Evolutionary conservation across 2,797 vertebrate species (phyloP).

Genomic region (Molossus molossus): DNA sequence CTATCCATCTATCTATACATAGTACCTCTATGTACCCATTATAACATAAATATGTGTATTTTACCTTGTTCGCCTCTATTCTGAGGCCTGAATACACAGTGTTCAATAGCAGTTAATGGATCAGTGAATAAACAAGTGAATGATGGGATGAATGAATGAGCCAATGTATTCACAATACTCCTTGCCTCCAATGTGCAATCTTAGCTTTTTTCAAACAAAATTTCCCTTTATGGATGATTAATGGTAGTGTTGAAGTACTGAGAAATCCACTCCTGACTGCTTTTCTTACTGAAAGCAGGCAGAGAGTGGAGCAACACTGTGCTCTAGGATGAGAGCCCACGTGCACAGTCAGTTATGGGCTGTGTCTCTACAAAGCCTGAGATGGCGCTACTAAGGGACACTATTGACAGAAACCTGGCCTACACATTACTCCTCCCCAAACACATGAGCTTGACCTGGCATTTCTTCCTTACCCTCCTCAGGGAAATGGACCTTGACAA

Average conservation of each 20-base stretch:
- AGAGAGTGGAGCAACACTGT: not conserved
- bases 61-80: not conserved
- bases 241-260: not conserved
- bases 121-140: not conserved
- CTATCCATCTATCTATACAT: accelerated
- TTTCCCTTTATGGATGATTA: not conserved
- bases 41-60: too few relatives aligned
- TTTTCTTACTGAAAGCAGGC: not conserved
- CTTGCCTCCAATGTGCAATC: not conserved
- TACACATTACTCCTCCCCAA: not conserved
- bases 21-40: not conserved
- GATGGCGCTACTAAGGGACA: not conserved
- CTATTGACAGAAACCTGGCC: not conserved
- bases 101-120: not conserved
- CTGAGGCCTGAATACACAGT: not conserved
- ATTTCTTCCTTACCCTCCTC: not conserved
- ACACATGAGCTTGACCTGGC: not conserved
- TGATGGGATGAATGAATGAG: not conserved
- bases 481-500: not conserved
- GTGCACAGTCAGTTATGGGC: not conserved
- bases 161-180: not conserved
- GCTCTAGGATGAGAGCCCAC: accelerated
- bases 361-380: not conserved
- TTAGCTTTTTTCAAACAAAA: not conserved
- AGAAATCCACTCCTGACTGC: not conserved